Conservation (phyloP, 2,888 invertebrate species). For the Caenorhabditis doughertyi region DNA sequence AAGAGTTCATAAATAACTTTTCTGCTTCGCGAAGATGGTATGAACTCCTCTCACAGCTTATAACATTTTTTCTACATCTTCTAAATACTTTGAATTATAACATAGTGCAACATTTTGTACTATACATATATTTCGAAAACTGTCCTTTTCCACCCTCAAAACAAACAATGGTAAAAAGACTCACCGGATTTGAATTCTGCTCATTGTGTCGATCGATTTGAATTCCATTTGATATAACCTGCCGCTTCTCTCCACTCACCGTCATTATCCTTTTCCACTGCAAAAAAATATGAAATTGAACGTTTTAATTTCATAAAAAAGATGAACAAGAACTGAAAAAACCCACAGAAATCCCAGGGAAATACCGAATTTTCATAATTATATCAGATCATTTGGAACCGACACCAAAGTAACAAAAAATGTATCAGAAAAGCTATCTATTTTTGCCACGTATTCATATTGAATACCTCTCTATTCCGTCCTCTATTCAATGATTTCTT, state of each 20-base stretch:
- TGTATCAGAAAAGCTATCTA: too few species aligned
- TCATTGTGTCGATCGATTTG: conserved; percentile 35
- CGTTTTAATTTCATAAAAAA: not conserved
- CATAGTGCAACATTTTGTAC: not conserved
- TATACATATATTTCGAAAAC: not conserved
- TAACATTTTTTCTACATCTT: too few species aligned
- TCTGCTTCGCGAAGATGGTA: too few species aligned
- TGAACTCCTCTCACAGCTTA: too few species aligned
- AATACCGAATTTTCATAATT: not conserved
- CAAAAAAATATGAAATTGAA: not conserved
- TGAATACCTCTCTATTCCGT: too few species aligned
- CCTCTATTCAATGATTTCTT: not conserved
- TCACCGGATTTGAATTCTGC: conserved; percentile 41
- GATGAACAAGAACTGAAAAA: not conserved
- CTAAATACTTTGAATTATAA: not conserved
- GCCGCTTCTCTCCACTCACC: too few species aligned
- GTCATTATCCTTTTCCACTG: conserved; percentile 4
- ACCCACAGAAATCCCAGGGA: not conserved
- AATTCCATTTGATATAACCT: not conserved
- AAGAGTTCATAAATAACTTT: too few species aligned
- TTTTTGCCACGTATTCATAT: too few species aligned
- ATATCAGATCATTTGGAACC: not conserved
- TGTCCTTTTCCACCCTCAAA: too few species aligned
- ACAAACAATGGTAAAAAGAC: conserved; percentile 35
- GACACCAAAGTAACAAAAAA: not conserved